Evolutionary conservation across 2,113 vertebrate species (phyloP), one percentile per base, ranked within the genome.

Genomic region (Falcunculus frontatus): DNA sequence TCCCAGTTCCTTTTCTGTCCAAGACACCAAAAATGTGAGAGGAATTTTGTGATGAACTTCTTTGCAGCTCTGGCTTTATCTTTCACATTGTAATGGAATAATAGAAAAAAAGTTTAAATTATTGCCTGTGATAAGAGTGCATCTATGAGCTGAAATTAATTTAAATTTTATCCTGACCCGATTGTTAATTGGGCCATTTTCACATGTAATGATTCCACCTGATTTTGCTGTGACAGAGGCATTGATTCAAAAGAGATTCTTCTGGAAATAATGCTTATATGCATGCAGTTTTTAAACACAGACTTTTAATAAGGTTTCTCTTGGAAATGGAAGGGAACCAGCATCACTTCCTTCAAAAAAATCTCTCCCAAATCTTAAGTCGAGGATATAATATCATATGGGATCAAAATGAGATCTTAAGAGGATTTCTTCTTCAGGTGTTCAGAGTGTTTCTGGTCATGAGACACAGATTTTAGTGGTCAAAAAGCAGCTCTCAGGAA

Each of bases 1-100:
- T 22, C 96, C 94, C 90, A 97, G 96, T 59, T 98, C 86, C 65
- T 98, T 97, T 70, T 98, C 98, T 7, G 96, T 97, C 97, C 98
- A 98, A 93, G 97, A 97, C 16, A 87, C 96, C 94, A 98, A 79
- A 97, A 96, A 98, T 1, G 95, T 97, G 50, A 98, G 88, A 0
- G 95, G 73, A 95, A 93, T 96, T 95, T 98, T 94, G 7, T 96
- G 97, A n/a, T 89, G 91, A 52, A 97, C 92, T 81, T 98, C 97
- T 79, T 98, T 98, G 98, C 97, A 97, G 5, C 4, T 95, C 89
- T 97, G 98, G 10, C 97, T 97, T 67, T 29, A 21, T 37, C 27
- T 76, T 89, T 82, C 77, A 89, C 21, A 9, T 8, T 50, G 16
- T 35, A 50, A 72, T 20, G 13, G 32, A 68, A 25, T 17, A 63